These are phyloP conservation scores for Onthophagus taurus DNA, from an alignment of 1,140 invertebrate genomes.

Conservation along the genomic window DNA sequence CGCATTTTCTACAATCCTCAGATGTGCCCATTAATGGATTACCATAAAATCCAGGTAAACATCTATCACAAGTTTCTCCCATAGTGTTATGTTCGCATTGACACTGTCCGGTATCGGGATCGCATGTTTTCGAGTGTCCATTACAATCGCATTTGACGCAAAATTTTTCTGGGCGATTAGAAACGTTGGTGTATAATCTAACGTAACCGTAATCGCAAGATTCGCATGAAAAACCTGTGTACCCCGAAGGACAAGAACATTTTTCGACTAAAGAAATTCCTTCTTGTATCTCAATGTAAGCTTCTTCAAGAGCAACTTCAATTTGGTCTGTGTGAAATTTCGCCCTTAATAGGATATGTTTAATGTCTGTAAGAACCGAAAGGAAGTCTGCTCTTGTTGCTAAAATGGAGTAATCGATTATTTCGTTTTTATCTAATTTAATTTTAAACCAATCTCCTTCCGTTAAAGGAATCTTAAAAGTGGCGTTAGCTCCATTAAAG, in stretches of 20 bases:
- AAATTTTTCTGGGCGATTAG: constrained; percentile 41
- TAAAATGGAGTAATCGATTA: constrained; percentile 51
- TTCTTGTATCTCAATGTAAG: constrained; percentile 16
- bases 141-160: constrained; percentile 88
- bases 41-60: constrained; percentile 84
- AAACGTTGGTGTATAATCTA: constrained; percentile 53
- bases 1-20: constrained; percentile 76
- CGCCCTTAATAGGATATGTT: constrained; percentile 74
- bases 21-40: constrained; percentile 65
- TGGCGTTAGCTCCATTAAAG: constrained; percentile 34
- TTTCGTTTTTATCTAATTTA: constrained; percentile 48
- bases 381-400: constrained; percentile 74
- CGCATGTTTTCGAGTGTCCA: constrained; percentile 75
- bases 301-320: constrained; percentile 53
- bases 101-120: constrained; percentile 69
- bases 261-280: constrained; percentile 45
- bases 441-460: constrained; percentile 59
- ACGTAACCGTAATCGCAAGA: constrained; percentile 77
- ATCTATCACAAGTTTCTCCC: constrained; percentile 71
- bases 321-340: constrained; percentile 92
- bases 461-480: constrained; percentile 51
- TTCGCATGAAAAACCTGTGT: constrained; percentile 75
- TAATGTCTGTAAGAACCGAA: constrained; percentile 69
- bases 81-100: constrained; percentile 58
- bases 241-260: constrained; percentile 57